Evolutionary conservation across 1,140 invertebrate species (phyloP).

Genomic region (Drosophila oshimai): DNA sequence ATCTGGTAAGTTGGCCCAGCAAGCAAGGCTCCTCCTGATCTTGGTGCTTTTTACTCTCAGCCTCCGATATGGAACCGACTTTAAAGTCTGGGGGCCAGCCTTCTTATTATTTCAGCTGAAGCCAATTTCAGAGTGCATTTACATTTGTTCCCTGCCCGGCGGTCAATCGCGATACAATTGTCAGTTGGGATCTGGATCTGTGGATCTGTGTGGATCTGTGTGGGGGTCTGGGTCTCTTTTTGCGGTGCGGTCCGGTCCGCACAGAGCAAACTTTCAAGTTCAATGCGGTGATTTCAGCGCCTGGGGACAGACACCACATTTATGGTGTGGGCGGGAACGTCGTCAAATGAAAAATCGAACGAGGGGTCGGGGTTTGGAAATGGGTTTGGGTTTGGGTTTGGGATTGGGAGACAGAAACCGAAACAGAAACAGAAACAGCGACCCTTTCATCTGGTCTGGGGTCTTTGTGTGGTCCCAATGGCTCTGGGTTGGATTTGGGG

Average conservation of each 20-base stretch:
- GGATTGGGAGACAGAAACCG: background rate
- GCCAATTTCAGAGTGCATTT: slow-evolving; percentile 35
- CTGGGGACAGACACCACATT: slow-evolving; percentile 55
- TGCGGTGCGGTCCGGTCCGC: background rate
- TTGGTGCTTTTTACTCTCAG: background rate
- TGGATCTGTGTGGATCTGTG: slow-evolving; percentile 34
- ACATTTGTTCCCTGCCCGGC: slow-evolving; percentile 51
- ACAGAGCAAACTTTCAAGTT: slow-evolving; percentile 57
- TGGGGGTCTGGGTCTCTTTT: slow-evolving; percentile 3
- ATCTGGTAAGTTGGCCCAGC: slow-evolving; percentile 2
- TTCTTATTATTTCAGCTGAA: slow-evolving; percentile 48
- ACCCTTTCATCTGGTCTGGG: slow-evolving; percentile 43
- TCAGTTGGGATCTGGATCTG: slow-evolving; percentile 48
- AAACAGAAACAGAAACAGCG: slow-evolving; percentile 43
- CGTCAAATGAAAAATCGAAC: slow-evolving; percentile 79
- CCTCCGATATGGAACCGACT: background rate
- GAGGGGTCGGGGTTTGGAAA: background rate
- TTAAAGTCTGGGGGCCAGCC: slow-evolving; percentile 11
- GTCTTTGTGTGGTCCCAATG: slow-evolving; percentile 41
- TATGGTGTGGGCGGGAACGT: slow-evolving; percentile 67
- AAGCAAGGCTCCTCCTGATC: slow-evolving; percentile 6
- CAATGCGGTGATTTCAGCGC: slow-evolving; percentile 67
- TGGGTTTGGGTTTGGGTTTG: too few relatives aligned
- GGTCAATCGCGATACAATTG: slow-evolving; percentile 78
- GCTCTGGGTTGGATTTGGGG: slow-evolving; percentile 14